Evolutionary conservation across 2,888 invertebrate species (phyloP).

Genomic region (Odontothrips loti): DNA sequence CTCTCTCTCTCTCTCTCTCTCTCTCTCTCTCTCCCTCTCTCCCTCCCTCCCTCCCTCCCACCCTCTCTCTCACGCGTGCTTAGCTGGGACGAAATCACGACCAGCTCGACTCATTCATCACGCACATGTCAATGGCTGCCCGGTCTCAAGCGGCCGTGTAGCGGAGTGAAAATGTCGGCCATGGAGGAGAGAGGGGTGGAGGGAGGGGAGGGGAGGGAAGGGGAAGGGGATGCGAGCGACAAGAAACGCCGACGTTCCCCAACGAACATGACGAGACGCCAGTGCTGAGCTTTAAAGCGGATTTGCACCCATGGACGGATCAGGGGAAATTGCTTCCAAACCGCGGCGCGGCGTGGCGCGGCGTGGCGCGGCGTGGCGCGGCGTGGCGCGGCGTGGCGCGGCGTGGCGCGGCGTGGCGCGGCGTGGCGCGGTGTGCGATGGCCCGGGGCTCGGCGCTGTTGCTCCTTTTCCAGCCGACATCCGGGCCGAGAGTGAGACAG

Average conservation of each 20-base stretch:
- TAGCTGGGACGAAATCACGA: no score
- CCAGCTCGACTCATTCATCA: neutral
- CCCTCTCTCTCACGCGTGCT: no score
- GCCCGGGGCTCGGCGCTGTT: neutral
- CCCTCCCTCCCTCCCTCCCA: no score
- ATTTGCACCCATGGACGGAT: constrained; percentile 5
- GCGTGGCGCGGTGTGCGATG: neutral
- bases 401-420: neutral
- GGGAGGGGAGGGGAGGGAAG: no score
- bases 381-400: neutral
- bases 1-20: neutral
- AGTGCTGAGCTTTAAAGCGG: constrained; percentile 15
- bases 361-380: neutral
- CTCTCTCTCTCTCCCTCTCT: no score
- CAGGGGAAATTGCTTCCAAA: constrained; percentile 21
- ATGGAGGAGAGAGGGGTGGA: no score
- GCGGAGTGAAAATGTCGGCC: neutral
- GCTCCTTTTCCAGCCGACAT: neutral
- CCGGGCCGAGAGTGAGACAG: neutral
- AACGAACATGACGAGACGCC: no score
- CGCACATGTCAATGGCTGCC: neutral
- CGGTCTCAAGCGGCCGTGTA: neutral
- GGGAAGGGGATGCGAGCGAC: no score
- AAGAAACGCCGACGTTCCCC: no score
- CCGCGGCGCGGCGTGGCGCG: neutral